Evolutionary conservation across 2,797 vertebrate genomes (phyloP), one percentile per base, ranked within the genome.

Genomic region (Sebastiscus tertius): DNA sequence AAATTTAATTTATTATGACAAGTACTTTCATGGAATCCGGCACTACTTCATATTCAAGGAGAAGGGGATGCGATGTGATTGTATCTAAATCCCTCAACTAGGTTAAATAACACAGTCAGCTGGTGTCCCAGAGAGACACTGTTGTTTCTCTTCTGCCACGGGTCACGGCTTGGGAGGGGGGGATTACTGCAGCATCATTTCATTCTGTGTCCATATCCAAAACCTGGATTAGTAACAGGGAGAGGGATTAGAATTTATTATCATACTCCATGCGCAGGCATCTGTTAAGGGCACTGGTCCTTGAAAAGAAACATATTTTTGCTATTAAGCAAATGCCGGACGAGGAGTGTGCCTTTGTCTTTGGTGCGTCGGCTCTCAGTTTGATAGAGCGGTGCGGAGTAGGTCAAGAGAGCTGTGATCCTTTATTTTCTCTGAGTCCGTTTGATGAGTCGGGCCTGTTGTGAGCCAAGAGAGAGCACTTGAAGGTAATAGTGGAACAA

Each of bases 211-310:
- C 87, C 74, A 80, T 82, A 86, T 91, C 91, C 82, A 87, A 90
- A 93, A 84, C 88, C 86, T 72, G 88, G 92, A 88, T 91, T 91
- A 91, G 84, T 69, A 84, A 77, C 82, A 73, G 55, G 65, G 81
- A 86, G 72, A 77, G 73, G 89, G 93, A 94, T 95, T 94, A 93
- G 83, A 80, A 68, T 87, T 80, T 82, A 91, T 93, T 91, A 94
- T 89, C 80, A 11, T 58, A 27, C 80, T 83, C 77, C 71, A 80
- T 59, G 78, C 63, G 4, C 80, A 81, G 83, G 88, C 93, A 91
- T 92, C 91, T 91, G 90, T 88, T 90, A 83, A 91, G 84, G 87
- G 66, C 86, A 68, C 59, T 46, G 77, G 84, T 86, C 89, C 83
- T 84, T 83, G 82, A 88, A 86, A 76, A 88, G 86, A 84, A 92